Base-by-base conservation (phyloP, 2,797 vertebrate species). In the Myripristis murdjan region DNA sequence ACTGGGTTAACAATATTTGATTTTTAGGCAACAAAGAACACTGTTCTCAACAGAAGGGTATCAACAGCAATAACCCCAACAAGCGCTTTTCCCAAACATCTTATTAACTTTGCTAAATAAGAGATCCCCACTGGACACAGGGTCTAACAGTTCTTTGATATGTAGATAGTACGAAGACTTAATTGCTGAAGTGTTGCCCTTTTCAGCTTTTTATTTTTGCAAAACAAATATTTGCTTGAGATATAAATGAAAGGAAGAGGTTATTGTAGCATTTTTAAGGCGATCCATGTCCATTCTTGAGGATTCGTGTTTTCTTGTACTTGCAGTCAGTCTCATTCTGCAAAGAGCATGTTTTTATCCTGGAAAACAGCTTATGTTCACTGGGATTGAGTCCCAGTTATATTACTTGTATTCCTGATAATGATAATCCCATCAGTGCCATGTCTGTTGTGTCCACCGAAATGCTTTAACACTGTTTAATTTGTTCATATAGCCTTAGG, bases 121-220 rank as follows among this genome's bases (percentile, higher is more conserved):
- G 78, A 89, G 78, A 79, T 80, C 59, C 81, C 68, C 83, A 57
- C 85, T 88, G 83, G 89, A 55, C 77, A 86, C 79, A 80, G 81
- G 52, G 66, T 57, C 58, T 47, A 20, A 33, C 22, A 5, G 48
- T 14, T 2, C 64, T 64, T 73, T 43, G 26, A 73, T 69, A 51
- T 73, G 15, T 54, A 67, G 41, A 55, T 64, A 14, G 28, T 35
- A 37, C 18, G 20, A 56, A 20, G 35, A 37, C 10, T 4, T 56
- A 49, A 49, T 56, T 37, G 35, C 14, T 23, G 41, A 35, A 6
- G 6, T 39, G 20, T 12, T 37, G 6, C 31, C 35, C 3, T 12
- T 37, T 3, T 14, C 37, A 35, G 37, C 35, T 12, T 48, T 22
- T 48, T 23, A 24, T 14, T 23, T 52, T 49, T 6, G 24, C 49